Conservation (phyloP, 2,797 vertebrate species). For the Xiphophorus birchmanni region DNA sequence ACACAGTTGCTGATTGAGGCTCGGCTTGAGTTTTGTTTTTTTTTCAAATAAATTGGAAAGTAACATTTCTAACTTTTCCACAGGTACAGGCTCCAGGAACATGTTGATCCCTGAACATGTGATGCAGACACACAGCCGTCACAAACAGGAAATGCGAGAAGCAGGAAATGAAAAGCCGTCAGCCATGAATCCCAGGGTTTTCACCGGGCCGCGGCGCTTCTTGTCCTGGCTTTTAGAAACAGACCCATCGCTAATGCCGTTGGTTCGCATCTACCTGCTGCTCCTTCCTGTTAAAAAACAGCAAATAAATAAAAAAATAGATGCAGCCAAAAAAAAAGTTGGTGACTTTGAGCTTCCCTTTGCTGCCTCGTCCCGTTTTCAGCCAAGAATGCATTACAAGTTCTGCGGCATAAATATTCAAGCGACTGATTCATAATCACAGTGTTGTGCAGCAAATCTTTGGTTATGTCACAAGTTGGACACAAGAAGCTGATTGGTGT, state of each 20-base stretch:
- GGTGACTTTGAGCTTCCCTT: slow-evolving; percentile 2
- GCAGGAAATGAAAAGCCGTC: neutral
- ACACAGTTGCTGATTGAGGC: too few relatives aligned
- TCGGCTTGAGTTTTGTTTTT: neutral
- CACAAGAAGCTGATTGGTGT: neutral
- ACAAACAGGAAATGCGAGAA: neutral
- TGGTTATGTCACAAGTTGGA: neutral
- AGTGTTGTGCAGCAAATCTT: neutral
- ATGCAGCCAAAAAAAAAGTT: neutral
- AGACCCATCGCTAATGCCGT: slow-evolving; percentile 6
- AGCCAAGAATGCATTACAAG: neutral
- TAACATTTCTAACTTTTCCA: neutral
- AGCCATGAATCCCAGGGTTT: neutral
- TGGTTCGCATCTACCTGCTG: neutral
- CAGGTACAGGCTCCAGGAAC: neutral
- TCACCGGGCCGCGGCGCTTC: neutral
- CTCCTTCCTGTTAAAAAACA: neutral
- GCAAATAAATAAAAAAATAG: neutral
- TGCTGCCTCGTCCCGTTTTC: too few relatives aligned
- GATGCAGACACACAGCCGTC: neutral
- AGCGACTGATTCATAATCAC: slow-evolving; percentile 1
- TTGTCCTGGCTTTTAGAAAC: slow-evolving; percentile 12
- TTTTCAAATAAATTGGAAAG: neutral
- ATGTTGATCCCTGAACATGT: neutral
- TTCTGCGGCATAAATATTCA: slow-evolving; percentile 9